Evolutionary conservation across 2,888 invertebrate species (phyloP).

Genomic region (Mayetiola destructor): DNA sequence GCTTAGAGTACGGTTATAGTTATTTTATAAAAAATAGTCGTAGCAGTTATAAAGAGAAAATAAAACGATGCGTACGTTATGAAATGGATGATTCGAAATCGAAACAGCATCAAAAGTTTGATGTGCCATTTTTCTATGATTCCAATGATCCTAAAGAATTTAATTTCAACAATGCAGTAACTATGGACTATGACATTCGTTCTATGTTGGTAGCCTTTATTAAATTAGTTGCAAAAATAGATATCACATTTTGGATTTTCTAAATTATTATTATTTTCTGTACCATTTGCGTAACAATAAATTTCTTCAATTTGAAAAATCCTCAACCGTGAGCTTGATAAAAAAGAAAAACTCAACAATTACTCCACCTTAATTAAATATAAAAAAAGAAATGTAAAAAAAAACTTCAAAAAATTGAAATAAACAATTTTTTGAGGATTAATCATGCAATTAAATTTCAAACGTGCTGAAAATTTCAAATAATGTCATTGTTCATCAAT

Average conservation of each 20-base stretch:
- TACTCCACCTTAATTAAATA: background rate
- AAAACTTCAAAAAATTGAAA: background rate
- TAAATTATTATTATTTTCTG: background rate
- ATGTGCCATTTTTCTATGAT: conserved; percentile 5
- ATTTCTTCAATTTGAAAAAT: conserved; percentile 7
- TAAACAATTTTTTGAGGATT: conserved; percentile 5
- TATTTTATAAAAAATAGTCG: background rate
- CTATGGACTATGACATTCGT: background rate
- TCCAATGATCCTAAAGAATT: background rate
- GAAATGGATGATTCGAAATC: background rate
- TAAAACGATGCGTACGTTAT: conserved; percentile 5
- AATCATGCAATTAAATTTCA: no score
- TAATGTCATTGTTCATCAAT: no score
- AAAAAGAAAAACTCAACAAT: background rate
- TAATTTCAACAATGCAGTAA: conserved; percentile 5
- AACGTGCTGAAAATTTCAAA: no score
- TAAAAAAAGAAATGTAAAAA: background rate
- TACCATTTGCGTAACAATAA: conserved; percentile 3
- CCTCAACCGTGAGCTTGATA: background rate
- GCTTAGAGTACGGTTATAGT: conserved; percentile 8
- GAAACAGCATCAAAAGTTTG: background rate
- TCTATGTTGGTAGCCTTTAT: conserved; percentile 4
- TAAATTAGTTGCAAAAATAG: conserved; percentile 2
- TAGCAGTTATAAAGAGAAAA: background rate
- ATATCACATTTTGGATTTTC: conserved; percentile 1